Percentiles rank a stretch among this genome's conserved stretches.
Conservation (phyloP, 2,888 invertebrate genomes). For the Boloria euphrosyne region DNA sequence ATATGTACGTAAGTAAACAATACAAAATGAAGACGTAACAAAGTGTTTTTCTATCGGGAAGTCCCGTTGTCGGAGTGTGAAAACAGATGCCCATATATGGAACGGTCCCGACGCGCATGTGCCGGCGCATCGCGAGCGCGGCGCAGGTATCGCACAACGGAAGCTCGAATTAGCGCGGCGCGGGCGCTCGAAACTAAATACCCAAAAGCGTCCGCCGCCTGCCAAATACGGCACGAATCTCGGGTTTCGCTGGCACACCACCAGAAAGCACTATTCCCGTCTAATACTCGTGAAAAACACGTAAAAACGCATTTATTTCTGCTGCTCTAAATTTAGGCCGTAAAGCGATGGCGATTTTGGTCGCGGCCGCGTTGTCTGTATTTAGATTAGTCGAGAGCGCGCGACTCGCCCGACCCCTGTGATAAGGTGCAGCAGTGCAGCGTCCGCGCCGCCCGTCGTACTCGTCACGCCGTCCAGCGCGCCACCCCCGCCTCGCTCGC, state of each 20-base stretch:
- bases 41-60: conserved; percentile 2
- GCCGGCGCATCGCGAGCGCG: conserved; percentile 23
- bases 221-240: conserved; percentile 81
- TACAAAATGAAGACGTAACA: conserved; percentile 16
- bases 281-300: conserved; percentile 71
- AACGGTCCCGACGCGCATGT: conserved; percentile 13
- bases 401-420: conserved; percentile 46
- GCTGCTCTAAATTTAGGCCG: conserved; percentile 81
- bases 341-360: conserved; percentile 81
- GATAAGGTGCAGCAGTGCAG: conserved; percentile 42
- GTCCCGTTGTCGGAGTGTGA: conserved; percentile 23
- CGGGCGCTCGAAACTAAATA: conserved; percentile 67
- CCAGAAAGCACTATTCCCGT: conserved; percentile 73
- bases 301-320: conserved; percentile 81
- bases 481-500: conserved; percentile 13
- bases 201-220: conserved; percentile 72
- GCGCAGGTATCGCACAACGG: conserved; percentile 14
- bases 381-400: conserved; percentile 71
- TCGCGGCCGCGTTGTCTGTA: conserved; percentile 76
- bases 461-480: conserved; percentile 27
- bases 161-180: conserved; percentile 43
- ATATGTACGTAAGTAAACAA: not conserved
- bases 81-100: conserved; percentile 39
- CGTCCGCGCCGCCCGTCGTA: conserved; percentile 31
- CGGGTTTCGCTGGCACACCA: conserved; percentile 69